phyloP scores from a whole-genome alignment of 2,113 vertebrate genomes.

The Grallaria varia region DNA sequence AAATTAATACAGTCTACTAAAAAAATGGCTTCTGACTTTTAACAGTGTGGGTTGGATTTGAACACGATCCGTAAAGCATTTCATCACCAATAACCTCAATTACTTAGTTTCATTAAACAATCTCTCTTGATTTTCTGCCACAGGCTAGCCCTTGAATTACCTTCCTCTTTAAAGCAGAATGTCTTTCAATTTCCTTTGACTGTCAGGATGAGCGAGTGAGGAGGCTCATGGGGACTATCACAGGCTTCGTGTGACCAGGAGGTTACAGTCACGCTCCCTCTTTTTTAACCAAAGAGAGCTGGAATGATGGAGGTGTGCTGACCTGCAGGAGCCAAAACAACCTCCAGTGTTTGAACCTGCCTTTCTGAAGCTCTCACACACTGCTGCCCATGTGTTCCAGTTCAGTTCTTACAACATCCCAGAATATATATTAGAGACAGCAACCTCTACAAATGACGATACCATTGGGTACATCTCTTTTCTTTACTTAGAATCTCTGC shows the following conservation, averaged over 20 bases:
- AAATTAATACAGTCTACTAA: not conserved
- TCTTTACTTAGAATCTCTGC: not conserved
- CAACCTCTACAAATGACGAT: not conserved
- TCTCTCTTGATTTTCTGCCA: not conserved
- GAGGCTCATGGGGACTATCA: not conserved
- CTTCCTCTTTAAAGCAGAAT: not conserved
- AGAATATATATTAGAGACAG: not conserved
- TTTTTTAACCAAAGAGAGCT: not conserved
- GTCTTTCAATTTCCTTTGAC: not conserved
- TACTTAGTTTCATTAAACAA: not conserved
- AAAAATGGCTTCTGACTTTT: not conserved
- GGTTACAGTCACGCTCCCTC: not conserved
- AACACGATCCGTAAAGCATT: not conserved
- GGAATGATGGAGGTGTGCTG: not conserved
- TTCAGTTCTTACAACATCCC: not conserved
- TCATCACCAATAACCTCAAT: not conserved
- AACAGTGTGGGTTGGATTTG: not conserved
- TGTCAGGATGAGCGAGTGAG: not conserved
- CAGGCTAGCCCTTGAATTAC: not conserved
- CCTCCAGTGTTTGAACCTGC: not conserved
- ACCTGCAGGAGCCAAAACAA: not conserved
- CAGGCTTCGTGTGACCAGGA: not conserved
- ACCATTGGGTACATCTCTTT: not conserved
- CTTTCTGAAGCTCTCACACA: not conserved
- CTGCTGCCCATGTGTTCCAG: not conserved